Conservation (phyloP, 2,888 invertebrate species). For the Galerucella calmariensis region DNA sequence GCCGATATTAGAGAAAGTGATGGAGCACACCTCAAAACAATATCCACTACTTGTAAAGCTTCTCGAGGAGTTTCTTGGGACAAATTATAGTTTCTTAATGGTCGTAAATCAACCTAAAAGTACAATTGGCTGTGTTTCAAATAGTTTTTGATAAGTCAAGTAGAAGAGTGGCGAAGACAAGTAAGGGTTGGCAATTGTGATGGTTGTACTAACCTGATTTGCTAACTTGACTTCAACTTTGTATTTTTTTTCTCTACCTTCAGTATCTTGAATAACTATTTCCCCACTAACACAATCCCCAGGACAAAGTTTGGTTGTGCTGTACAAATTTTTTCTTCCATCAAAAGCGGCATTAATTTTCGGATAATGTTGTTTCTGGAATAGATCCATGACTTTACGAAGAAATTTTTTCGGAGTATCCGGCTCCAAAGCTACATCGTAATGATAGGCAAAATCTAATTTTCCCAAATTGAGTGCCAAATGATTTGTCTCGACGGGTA, state of each 20-base stretch:
- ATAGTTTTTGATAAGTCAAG: background rate
- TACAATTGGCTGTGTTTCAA: slow-evolving; percentile 57
- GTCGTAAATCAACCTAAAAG: slow-evolving; percentile 64
- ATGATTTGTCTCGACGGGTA: slow-evolving; percentile 71
- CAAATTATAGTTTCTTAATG: slow-evolving; percentile 47
- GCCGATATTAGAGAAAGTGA: slow-evolving; percentile 54
- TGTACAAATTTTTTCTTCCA: slow-evolving; percentile 76
- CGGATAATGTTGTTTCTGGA: slow-evolving; percentile 61
- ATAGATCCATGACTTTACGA: slow-evolving; percentile 62
- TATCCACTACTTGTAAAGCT: slow-evolving; percentile 84
- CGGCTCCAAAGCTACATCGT: slow-evolving; percentile 81
- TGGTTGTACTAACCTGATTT: slow-evolving; percentile 20
- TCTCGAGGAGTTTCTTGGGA: slow-evolving; percentile 66
- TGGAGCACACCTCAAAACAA: slow-evolving; percentile 79
- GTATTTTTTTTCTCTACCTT: slow-evolving; percentile 44
- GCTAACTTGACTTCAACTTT: slow-evolving; percentile 45
- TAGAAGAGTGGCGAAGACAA: too few species aligned
- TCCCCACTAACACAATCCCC: slow-evolving; percentile 46
- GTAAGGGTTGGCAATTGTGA: background rate
- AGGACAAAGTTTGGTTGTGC: slow-evolving; percentile 65
- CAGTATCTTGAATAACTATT: slow-evolving; percentile 37
- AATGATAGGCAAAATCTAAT: slow-evolving; percentile 72
- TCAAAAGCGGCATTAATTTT: slow-evolving; percentile 75
- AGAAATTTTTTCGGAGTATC: slow-evolving; percentile 76
- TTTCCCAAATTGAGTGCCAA: slow-evolving; percentile 60